phyloP scores from a whole-genome alignment of 2,797 vertebrate species.

The Carapus acus region DNA sequence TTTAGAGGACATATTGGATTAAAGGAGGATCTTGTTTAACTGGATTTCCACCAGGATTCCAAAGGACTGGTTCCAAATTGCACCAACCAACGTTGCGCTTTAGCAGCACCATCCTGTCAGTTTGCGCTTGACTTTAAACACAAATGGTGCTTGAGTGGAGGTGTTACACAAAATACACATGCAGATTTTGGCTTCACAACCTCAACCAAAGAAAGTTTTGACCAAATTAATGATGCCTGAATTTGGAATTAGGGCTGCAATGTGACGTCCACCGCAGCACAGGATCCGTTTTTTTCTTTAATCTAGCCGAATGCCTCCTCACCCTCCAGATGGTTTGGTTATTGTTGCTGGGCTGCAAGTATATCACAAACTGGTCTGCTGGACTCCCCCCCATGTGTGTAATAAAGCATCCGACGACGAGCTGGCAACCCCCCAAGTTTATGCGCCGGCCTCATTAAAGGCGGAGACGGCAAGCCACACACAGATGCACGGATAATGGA shows the following conservation, averaged over 20 bases:
- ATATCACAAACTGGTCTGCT: conserved; percentile 12
- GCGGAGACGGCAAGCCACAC: conserved; percentile 11
- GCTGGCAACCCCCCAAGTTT: conserved; percentile 25
- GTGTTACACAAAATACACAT: too few species aligned
- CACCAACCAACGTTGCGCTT: too few species aligned
- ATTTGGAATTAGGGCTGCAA: conserved; percentile 5
- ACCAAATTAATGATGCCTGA: background rate
- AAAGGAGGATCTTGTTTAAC: too few species aligned
- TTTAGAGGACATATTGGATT: too few species aligned
- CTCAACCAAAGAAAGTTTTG: too few species aligned
- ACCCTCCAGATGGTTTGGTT: conserved; percentile 57
- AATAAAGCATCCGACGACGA: conserved; percentile 49
- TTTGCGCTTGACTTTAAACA: too few species aligned
- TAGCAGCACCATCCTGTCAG: too few species aligned
- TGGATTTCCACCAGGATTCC: too few species aligned
- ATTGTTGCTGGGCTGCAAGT: conserved; percentile 39
- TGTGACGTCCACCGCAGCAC: conserved; percentile 9
- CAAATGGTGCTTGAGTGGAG: too few species aligned
- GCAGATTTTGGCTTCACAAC: too few species aligned
- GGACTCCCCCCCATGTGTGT: conserved; percentile 20
- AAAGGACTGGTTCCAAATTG: too few species aligned
- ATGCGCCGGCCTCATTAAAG: conserved; percentile 41
- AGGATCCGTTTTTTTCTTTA: conserved; percentile 29
- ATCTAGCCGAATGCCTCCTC: conserved; percentile 45
- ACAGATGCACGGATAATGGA: conserved; percentile 20